Evolutionary conservation across 2,113 vertebrate genomes (phyloP).

Genomic region (Pteruthius melanotis): DNA sequence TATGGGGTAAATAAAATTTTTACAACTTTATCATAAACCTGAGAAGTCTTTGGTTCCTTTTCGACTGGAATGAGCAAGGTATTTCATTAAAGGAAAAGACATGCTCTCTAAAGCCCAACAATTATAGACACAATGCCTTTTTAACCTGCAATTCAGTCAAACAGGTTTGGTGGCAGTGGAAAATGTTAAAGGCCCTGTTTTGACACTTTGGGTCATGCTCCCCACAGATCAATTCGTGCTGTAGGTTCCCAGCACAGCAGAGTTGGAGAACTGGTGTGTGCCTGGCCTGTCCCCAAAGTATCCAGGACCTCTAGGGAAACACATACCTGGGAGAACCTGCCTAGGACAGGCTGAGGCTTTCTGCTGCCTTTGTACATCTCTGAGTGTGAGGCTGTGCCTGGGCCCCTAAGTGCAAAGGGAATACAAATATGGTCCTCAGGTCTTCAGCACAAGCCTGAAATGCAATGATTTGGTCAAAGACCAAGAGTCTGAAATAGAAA

Average conservation of each 20-base stretch:
- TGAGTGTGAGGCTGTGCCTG: background rate
- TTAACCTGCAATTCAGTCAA: slow-evolving; percentile 70
- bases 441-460: slow-evolving; percentile 26
- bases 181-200: slow-evolving; percentile 60
- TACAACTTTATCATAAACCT: slow-evolving; percentile 74
- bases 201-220: slow-evolving; percentile 48
- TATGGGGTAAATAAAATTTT: slow-evolving; percentile 73
- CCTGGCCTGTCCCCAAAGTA: background rate
- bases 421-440: background rate
- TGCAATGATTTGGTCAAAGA: slow-evolving; percentile 7
- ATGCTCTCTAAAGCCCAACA: slow-evolving; percentile 62
- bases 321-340: background rate
- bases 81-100: slow-evolving; percentile 71
- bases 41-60: slow-evolving; percentile 71
- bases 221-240: background rate
- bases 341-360: background rate
- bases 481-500: slow-evolving; percentile 51
- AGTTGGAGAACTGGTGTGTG: background rate
- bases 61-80: slow-evolving; percentile 64
- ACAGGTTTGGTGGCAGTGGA: slow-evolving; percentile 70
- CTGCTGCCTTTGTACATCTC: background rate
- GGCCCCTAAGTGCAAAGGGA: background rate
- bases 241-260: background rate
- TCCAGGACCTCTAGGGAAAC: background rate
- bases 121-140: slow-evolving; percentile 65